These are phyloP conservation scores for Agelas oroides DNA, from an alignment of 37 sponge, comb jelly and placozoan species.

Conservation along the genomic window DNA sequence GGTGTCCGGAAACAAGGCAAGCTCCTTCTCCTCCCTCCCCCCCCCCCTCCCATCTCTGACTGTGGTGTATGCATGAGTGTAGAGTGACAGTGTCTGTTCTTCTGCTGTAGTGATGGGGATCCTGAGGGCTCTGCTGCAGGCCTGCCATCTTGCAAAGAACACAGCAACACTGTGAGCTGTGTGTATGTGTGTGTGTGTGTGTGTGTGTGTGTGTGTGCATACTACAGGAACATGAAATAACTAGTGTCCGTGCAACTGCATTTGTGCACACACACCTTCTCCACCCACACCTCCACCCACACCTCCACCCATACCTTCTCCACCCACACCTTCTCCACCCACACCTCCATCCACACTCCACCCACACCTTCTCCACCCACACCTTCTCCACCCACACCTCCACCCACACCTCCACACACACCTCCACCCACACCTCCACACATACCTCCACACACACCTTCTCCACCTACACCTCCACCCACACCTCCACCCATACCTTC, in stretches of 20 bases:
- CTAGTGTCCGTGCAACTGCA: too few species aligned
- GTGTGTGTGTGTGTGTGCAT: too few species aligned
- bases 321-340: background rate
- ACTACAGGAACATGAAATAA: too few species aligned
- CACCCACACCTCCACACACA: conserved; percentile 16
- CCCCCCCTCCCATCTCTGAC: too few species aligned
- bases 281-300: background rate
- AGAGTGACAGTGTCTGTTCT: background rate
- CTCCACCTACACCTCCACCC: background rate
- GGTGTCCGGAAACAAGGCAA: conserved; percentile 18
- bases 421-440: background rate
- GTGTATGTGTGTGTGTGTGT: too few species aligned
- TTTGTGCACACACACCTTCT: background rate
- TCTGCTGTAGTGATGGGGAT: background rate
- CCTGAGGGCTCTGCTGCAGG: conserved; percentile 5
- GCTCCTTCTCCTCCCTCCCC: too few species aligned
- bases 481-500: background rate
- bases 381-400: background rate
- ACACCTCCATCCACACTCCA: background rate
- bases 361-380: background rate
- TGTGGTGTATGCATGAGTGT: too few species aligned
- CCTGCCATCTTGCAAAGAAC: background rate
- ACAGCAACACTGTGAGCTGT: background rate
- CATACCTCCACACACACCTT: too few species aligned
- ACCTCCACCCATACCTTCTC: background rate